Evolutionary conservation across 37 sponge, comb jelly and placozoan species (phyloP).

Genomic region (Bolinopsis microptera): DNA sequence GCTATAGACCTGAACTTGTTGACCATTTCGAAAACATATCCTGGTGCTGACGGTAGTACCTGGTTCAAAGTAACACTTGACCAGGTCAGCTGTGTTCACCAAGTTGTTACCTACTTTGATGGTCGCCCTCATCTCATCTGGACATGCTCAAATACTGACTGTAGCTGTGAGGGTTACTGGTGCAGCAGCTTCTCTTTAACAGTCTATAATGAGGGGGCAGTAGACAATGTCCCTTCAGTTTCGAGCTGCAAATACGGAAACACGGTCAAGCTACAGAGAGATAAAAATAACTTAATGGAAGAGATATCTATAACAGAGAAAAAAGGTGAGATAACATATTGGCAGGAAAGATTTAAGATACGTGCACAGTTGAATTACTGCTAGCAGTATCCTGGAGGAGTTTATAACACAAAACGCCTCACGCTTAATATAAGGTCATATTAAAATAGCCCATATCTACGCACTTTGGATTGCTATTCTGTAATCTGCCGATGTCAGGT

Average conservation of each 20-base stretch:
- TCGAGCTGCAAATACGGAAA: background rate
- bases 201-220: background rate
- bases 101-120: background rate
- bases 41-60: background rate
- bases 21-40: background rate
- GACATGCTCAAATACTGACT: background rate
- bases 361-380: too few relatives aligned
- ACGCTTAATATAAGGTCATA: too few relatives aligned
- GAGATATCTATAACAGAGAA: background rate
- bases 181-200: background rate
- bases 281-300: background rate
- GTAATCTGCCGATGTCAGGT: too few relatives aligned
- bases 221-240: background rate
- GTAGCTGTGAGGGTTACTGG: background rate
- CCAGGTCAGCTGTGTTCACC: background rate
- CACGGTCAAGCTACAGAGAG: background rate
- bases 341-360: too few relatives aligned
- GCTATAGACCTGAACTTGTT: background rate
- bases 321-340: background rate
- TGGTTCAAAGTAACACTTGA: background rate
- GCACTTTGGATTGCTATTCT: too few relatives aligned
- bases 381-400: too few relatives aligned
- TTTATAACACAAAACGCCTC: too few relatives aligned
- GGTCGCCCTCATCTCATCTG: background rate
- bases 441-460: too few relatives aligned